Base-by-base conservation (phyloP, 2,797 vertebrate genomes). In the Poeciliopsis presidionis region DNA sequence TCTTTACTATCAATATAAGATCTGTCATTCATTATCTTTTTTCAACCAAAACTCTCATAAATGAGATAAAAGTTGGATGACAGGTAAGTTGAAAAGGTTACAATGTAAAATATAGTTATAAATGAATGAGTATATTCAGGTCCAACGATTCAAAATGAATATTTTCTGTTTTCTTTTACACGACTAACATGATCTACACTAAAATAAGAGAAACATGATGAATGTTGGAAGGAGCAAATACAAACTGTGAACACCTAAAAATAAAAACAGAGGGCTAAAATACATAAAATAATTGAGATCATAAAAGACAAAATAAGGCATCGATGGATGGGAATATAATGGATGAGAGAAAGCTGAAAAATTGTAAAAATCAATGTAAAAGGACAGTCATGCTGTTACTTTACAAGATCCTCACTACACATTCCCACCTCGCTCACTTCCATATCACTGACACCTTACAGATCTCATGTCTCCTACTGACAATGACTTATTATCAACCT, bases 1-100 rank as follows among this genome's bases (percentile, higher is more conserved):
- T 88, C 81, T 92, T 91, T 89, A 92, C 82, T 86, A 92, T 94
- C 89, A 91, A 82, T 73, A 43, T 79, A 87, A 83, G 76, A 92
- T 90, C 87, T 47, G 13, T 81, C 76, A 91, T 91, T 84, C 76
- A 77, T 75, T 74, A 28, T 72, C 5, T 78, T 85, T 78, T 83
- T 57, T 14, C 2, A 70, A 43, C 36, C 73, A 39, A 88, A 89
- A 89, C 81, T 85, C 75, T 83, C 12, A 69, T 84, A 87, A 84
- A 89, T 87, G 61, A 84, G 79, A 87, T 33, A 47, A 30, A 65
- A 81, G 81, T 84, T 47, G 76, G 87, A 90, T 82, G 84, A 84
- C 85, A 80, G 63, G 83, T 75, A 76, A 85, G 84, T 80, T 80
- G 83, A 79, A 78, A 74, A 77, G 78, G 86, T 84, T 79, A 78